Evolutionary conservation across 2,797 vertebrate genomes (phyloP).

Genomic region (Dendrocincla tyrannina): DNA sequence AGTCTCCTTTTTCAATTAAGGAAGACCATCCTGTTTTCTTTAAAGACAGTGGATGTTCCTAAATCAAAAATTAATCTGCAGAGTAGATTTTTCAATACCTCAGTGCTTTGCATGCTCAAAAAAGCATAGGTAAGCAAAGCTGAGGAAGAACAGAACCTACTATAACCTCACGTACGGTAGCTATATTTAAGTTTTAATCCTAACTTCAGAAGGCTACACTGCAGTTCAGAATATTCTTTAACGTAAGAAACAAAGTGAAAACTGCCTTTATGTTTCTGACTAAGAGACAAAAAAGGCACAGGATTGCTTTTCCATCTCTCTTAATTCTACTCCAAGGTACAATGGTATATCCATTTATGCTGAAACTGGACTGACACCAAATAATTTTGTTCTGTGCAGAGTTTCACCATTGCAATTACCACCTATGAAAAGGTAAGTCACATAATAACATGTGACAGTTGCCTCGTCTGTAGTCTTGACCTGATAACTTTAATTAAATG

Average conservation of each 20-base stretch:
- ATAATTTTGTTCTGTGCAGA: background rate
- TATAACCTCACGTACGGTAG: background rate
- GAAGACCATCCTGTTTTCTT: background rate
- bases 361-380: background rate
- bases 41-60: background rate
- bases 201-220: background rate
- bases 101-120: background rate
- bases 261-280: background rate
- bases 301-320: background rate
- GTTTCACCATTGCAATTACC: background rate
- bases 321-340: background rate
- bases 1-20: background rate
- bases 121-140: background rate
- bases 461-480: background rate
- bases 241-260: background rate
- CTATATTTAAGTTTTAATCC: background rate
- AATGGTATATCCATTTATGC: fast-evolving
- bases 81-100: background rate
- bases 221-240: background rate
- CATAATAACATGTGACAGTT: background rate
- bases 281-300: background rate
- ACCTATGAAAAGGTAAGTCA: background rate
- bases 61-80: background rate
- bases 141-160: background rate
- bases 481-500: background rate